phyloP scores from a whole-genome alignment of 2,797 vertebrate species.

The Lates japonicus region DNA sequence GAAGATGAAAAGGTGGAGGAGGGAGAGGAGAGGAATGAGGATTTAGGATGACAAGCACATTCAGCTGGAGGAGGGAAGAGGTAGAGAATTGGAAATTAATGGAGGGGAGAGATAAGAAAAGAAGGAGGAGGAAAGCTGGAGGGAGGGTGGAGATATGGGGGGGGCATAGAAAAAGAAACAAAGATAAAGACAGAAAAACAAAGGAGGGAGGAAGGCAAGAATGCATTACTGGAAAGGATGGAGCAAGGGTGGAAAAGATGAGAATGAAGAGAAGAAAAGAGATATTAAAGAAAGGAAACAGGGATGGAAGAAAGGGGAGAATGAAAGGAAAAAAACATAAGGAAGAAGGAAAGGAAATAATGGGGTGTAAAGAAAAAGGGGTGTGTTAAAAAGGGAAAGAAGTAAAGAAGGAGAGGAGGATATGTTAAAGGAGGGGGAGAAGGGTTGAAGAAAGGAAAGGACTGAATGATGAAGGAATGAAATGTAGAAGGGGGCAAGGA shows the following conservation, averaged over 20 bases:
- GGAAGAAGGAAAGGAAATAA: background rate
- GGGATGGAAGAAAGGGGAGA: background rate
- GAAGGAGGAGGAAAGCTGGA: slow-evolving; percentile 38
- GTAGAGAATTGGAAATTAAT: slow-evolving; percentile 73
- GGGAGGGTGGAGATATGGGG: slow-evolving; percentile 11
- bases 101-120: slow-evolving; percentile 73
- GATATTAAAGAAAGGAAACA: background rate
- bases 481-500: too few species aligned
- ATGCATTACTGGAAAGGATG: background rate
- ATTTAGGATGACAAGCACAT: slow-evolving; percentile 74
- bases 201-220: slow-evolving; percentile 16
- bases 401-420: background rate
- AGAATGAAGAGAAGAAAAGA: background rate
- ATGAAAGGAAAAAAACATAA: background rate
- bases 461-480: background rate
- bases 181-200: slow-evolving; percentile 11
- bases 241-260: background rate
- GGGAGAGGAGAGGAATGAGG: slow-evolving; percentile 58
- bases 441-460: background rate
- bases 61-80: slow-evolving; percentile 56
- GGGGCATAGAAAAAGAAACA: background rate
- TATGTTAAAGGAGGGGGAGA: background rate
- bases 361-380: background rate
- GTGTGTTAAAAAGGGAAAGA: background rate
- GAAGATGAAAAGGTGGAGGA: slow-evolving; percentile 38